phyloP scores from a whole-genome alignment of 1,140 invertebrate species.

The Drosophila navojoa region DNA sequence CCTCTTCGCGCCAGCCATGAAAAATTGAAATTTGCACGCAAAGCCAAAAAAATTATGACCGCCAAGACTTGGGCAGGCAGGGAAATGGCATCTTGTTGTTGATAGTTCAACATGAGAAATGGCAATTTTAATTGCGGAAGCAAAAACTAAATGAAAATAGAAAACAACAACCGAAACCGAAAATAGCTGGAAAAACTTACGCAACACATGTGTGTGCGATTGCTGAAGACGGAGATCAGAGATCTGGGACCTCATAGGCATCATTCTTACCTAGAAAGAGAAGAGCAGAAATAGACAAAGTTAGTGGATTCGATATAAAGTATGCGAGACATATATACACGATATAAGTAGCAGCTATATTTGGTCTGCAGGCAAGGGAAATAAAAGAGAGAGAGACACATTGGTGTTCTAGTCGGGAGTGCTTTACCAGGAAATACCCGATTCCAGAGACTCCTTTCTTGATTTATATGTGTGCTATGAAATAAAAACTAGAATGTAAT shows the following conservation, averaged over 20 bases:
- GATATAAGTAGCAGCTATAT: background rate
- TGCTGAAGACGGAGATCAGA: background rate
- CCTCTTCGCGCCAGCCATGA: conserved; percentile 23
- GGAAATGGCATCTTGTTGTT: conserved; percentile 40
- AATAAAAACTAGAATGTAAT: too few species aligned
- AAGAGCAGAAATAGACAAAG: conserved; percentile 34
- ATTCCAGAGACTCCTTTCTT: too few species aligned
- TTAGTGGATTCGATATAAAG: conserved; percentile 32
- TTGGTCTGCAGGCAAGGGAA: background rate
- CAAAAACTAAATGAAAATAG: conserved; percentile 34
- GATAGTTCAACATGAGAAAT: conserved; percentile 68
- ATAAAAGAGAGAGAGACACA: too few species aligned
- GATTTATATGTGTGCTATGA: too few species aligned
- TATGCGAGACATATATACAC: background rate
- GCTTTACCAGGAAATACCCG: too few species aligned
- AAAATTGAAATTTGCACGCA: conserved; percentile 78
- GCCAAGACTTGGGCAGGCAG: background rate
- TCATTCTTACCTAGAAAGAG: conserved; percentile 70
- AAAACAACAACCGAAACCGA: conserved; percentile 5
- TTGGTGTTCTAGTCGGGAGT: too few species aligned
- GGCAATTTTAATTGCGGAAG: conserved; percentile 73
- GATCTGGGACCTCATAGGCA: background rate
- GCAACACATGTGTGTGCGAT: conserved; percentile 33
- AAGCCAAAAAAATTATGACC: conserved; percentile 65
- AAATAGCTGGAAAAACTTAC: conserved; percentile 53